Conservation (phyloP, 1,140 invertebrate species). For the Ostrea denselamellosa region DNA sequence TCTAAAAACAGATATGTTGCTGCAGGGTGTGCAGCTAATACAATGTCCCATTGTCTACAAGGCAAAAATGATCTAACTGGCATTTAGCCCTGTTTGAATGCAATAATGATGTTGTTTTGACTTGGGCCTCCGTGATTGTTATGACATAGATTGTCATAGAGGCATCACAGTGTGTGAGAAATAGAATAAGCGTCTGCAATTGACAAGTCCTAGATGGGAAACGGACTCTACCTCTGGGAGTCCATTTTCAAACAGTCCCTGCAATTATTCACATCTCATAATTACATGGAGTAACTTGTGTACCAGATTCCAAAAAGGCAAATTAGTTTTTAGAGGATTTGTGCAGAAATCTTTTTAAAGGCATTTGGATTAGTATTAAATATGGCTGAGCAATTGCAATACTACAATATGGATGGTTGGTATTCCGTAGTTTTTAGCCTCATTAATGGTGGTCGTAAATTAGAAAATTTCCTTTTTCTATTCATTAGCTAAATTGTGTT, state of each 20-base stretch:
- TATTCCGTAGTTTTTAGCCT: constrained; percentile 21
- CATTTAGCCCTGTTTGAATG: constrained; percentile 39
- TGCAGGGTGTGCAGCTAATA: constrained; percentile 6
- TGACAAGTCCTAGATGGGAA: constrained; percentile 50
- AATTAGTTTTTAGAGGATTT: constrained; percentile 19
- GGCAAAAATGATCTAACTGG: constrained; percentile 36
- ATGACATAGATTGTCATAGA: constrained; percentile 49
- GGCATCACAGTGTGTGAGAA: constrained; percentile 52
- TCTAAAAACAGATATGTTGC: constrained; percentile 32
- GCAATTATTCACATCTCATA: constrained; percentile 42
- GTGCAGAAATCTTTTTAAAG: neutral
- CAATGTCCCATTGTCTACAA: constrained; percentile 29
- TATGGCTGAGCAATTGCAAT: constrained; percentile 23
- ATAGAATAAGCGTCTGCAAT: constrained; percentile 52
- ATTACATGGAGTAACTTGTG: constrained; percentile 32
- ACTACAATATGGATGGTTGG: constrained; percentile 45
- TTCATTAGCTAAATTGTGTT: constrained; percentile 40
- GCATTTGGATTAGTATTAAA: constrained; percentile 38
- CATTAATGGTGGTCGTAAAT: constrained; percentile 31
- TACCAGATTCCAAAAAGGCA: constrained; percentile 16
- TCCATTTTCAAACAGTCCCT: constrained; percentile 39
- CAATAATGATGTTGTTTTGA: constrained; percentile 46
- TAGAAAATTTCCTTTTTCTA: constrained; percentile 37
- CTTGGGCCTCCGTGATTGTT: constrained; percentile 25
- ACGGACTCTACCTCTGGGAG: constrained; percentile 43